Percentiles rank a stretch among this genome's conserved stretches.
These are phyloP conservation scores for Chelidonichthys spinosus DNA, from an alignment of 2,797 vertebrate genomes.

Conservation along the genomic window DNA sequence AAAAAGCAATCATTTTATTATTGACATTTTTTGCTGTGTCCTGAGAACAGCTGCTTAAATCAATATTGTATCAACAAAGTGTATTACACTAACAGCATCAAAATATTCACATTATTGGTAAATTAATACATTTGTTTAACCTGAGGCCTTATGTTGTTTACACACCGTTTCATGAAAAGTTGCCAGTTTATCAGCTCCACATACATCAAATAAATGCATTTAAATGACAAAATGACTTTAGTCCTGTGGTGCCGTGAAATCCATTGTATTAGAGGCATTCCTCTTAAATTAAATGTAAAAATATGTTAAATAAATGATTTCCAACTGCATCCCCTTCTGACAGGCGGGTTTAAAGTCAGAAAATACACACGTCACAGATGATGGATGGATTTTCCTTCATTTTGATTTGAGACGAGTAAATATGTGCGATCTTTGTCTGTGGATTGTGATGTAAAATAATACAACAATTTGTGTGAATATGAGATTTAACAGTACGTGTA, in stretches of 20 bases:
- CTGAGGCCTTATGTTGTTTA: neutral
- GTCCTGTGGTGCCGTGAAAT: neutral
- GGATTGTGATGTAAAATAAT: slow-evolving; percentile 35
- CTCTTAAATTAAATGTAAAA: neutral
- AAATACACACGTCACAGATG: slow-evolving; percentile 55
- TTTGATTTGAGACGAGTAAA: slow-evolving; percentile 14
- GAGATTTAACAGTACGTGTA: slow-evolving; percentile 25
- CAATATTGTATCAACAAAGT: neutral
- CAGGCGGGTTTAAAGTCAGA: slow-evolving; percentile 37
- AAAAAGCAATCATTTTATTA: neutral
- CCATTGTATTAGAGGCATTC: neutral
- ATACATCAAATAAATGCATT: neutral
- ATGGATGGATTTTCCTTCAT: slow-evolving; percentile 46
- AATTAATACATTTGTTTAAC: neutral
- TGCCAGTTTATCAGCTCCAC: neutral
- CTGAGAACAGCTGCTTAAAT: slow-evolving; percentile 19
- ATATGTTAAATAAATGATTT: neutral
- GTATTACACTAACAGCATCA: neutral
- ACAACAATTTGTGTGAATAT: slow-evolving; percentile 1
- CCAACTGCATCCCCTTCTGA: neutral
- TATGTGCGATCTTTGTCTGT: slow-evolving; percentile 13
- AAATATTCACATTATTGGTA: neutral
- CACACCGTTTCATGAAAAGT: neutral
- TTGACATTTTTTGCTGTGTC: neutral
- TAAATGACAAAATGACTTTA: neutral